phyloP scores from a whole-genome alignment of 2,888 invertebrate genomes.

The Clanis bilineata region DNA sequence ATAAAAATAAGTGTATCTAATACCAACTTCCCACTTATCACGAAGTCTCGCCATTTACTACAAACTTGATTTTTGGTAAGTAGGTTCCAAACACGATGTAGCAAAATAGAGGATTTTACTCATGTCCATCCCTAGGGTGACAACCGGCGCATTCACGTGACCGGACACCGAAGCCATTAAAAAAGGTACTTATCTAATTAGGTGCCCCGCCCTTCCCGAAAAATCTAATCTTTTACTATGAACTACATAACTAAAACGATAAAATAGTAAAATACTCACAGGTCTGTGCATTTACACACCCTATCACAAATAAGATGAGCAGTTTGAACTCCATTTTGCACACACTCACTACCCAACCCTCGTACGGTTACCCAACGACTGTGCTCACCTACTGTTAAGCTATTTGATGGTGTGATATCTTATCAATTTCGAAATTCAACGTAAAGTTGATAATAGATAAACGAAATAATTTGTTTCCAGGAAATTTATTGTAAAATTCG shows the following conservation, averaged over 20 bases:
- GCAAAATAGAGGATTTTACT: too few relatives aligned
- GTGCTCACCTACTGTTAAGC: slow-evolving; percentile 38
- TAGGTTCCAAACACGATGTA: background rate
- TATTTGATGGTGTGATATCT: slow-evolving; percentile 47
- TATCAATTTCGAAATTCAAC: slow-evolving; percentile 75
- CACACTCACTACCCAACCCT: slow-evolving; percentile 28
- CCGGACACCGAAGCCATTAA: background rate
- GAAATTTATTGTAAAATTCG: background rate
- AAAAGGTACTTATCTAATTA: background rate
- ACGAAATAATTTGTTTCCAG: background rate
- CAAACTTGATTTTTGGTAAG: too few relatives aligned
- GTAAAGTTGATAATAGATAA: slow-evolving; percentile 44
- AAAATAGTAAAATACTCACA: slow-evolving; percentile 46
- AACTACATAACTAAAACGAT: background rate
- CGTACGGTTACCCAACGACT: slow-evolving; percentile 18
- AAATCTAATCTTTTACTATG: background rate
- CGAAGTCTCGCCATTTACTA: too few relatives aligned
- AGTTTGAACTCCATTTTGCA: slow-evolving; percentile 48
- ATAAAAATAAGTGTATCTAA: too few relatives aligned
- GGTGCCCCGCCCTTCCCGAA: slow-evolving; percentile 11
- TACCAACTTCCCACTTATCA: too few relatives aligned
- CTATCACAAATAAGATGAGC: slow-evolving; percentile 42
- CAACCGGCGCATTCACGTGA: background rate
- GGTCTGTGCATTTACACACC: slow-evolving; percentile 44
- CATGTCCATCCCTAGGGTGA: background rate